Evolutionary conservation across 2,888 invertebrate genomes (phyloP), one percentile per base, ranked within the genome.

Genomic region (Cephus sareptanus): DNA sequence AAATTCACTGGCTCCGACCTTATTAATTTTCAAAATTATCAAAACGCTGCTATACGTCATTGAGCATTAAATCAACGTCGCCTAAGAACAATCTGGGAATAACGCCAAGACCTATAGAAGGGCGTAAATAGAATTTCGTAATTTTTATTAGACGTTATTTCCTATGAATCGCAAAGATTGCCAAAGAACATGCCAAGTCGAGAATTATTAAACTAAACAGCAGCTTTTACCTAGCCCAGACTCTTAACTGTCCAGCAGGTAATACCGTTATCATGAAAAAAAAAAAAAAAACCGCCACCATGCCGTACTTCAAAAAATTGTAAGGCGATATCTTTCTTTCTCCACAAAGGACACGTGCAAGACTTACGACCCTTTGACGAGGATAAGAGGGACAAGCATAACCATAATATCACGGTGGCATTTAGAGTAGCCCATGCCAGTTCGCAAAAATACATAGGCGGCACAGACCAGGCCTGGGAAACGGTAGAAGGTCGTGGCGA

Each of bases 61-160:
- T 23, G 56, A 56, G 56, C 9, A 56, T 56, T 23, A 56, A 56
- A 23, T 9, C 23, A 34, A 33, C 75, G 23, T 69, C 23, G 34
- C 33, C 31, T 71, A 23, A 69, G 34, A 23, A 76, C 69, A 79
- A 84, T 82, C 84, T 81, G 86, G 86, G 84, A 87, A 83, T 83
- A 81, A 80, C 81, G 86, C 56, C 56, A 56, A 56, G 56, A 56
- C 9, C 56, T 56, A 23, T 56, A 56, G 56, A 56, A 56, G 23
- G 56, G 56, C 23, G 23, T 56, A 56, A 23, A 23, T 56, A 56
- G 56, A 56, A 56, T 56, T 56, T 56, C 56, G 56, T 56, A 56
- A 56, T 56, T 56, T 56, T 23, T 23, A 9, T 23, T 9, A 56
- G 56, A 56, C 9, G 9, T 23, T 23, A 40, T 40, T 56, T 56